Base-by-base conservation (phyloP, 2,113 vertebrate species). In the Ia io region DNA sequence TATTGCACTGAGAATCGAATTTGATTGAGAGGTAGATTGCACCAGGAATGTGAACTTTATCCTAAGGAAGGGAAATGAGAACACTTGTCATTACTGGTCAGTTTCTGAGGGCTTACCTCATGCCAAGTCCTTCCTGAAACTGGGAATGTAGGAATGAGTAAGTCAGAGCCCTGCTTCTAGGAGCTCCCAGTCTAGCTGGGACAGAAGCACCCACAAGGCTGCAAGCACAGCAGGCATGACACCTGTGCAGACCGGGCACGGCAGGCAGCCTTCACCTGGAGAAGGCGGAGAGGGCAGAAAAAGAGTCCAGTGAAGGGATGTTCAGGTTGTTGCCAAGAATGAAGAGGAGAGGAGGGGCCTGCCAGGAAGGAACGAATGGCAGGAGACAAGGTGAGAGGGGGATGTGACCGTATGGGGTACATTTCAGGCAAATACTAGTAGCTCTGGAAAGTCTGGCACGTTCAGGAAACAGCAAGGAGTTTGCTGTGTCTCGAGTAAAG, bases 41-140 rank as follows among this genome's bases (percentile, higher is more conserved):
- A n/a, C 99, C 99, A 0, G 99, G 99, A 96, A 99, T 99, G 97
- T 99, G 99, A 94, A 99, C 99, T 98, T 99, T 99, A 96, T 99
- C 99, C 99, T 99, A 61, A 22, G 71, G 59, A 77, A 56, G 53
- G 25, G 61, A 35, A 67, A 44, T 16, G 61, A 94, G 80, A 82
- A 77, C 51, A 79, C 4, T 4, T 22, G 23, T 32, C 13, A 3
- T 4, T 2, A 2, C 2, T 32, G 20, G 25, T 83, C 84, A 42
- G 53, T 23, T 7, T 22, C 65, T 4, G 40, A 35, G 28, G 67
- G 70, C 63, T 71, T 63, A 67, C 61, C 37, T 71, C 17, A 0
- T 1, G 53, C 47, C 11, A 5, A 17, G 22, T 28, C 61, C 61
- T 20, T 28, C 61, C 61, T 20, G 32, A 53, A 56, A n/a, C 69